phyloP scores from a whole-genome alignment of 2,888 invertebrate species.

The Bombyx huttoni region DNA sequence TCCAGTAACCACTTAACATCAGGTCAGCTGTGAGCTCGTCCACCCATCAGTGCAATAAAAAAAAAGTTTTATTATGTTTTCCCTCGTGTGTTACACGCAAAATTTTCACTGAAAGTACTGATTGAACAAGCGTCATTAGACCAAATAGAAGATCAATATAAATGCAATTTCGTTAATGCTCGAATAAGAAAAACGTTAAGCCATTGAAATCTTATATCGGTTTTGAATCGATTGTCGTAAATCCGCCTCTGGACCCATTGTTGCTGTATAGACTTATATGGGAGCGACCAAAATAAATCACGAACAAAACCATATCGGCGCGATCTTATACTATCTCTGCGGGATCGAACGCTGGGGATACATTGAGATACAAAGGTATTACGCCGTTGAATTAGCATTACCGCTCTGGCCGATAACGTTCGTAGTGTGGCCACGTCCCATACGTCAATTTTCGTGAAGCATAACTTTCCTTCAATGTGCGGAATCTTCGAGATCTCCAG shows the following conservation, averaged over 20 bases:
- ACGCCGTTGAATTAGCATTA: slow-evolving; percentile 69
- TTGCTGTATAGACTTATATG: slow-evolving; percentile 65
- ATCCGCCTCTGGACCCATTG: slow-evolving; percentile 58
- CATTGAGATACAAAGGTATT: slow-evolving; percentile 56
- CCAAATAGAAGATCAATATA: too few species aligned
- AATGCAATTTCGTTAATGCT: background rate
- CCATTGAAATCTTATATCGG: slow-evolving; percentile 59
- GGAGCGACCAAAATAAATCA: slow-evolving; percentile 68
- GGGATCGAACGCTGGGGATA: slow-evolving; percentile 48
- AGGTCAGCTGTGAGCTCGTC: too few species aligned
- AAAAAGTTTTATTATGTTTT: too few species aligned
- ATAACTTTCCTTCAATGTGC: slow-evolving; percentile 31
- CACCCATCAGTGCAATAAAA: too few species aligned
- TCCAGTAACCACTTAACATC: too few species aligned
- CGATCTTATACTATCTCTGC: slow-evolving; percentile 56
- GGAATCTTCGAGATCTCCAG: slow-evolving; percentile 49
- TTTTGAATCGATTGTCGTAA: slow-evolving; percentile 66
- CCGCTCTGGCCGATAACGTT: slow-evolving; percentile 55
- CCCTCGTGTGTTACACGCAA: too few species aligned
- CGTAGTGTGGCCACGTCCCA: slow-evolving; percentile 32
- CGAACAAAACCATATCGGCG: slow-evolving; percentile 65
- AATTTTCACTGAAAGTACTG: too few species aligned
- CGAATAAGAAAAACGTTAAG: slow-evolving; percentile 5
- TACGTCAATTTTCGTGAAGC: slow-evolving; percentile 50
- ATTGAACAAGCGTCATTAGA: too few species aligned